Evolutionary conservation across 2,113 vertebrate species (phyloP), one percentile per base, ranked within the genome.

Genomic region (Ptychochromis oligacanthus): DNA sequence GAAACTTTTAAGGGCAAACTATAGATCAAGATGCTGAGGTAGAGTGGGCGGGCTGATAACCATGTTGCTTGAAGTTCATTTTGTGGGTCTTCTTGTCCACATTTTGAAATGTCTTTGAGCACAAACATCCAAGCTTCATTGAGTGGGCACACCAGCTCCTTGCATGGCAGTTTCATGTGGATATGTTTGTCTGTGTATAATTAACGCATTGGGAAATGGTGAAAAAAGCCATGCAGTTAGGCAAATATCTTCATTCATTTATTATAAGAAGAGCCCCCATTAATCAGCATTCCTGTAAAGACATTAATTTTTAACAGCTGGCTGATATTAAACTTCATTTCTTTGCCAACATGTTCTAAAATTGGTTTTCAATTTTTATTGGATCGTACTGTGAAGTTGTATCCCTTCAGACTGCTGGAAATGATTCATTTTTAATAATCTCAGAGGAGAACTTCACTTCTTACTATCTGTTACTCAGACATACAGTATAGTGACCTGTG

Each of bases 271-370:
- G 15, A 70, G 40, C 17, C 24, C 20, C 7, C 65, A 20, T 52
- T 72, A 26, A 52, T 72, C 65, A 72, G 43, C 24, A 52, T 52
- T 52, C 52, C 65, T 20, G 18, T 72, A 72, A 72, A 72, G 10
- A 72, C 52, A 24, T 20, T 18, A 12, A 70, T 70, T 49, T 72
- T 52, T 52, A 18, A 18, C 24, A 52, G 18, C 52, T 31, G 65
- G 65, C 43, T 52, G 13, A 10, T 2, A 72, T 72, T n/a, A 52
- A 52, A 43, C 24, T 72, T 24, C 43, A 0, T 70, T 70, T 26
- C 43, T 31, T 28, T 70, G 10, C 65, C 65, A 70, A 15, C 17
- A 31, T 13, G 2, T 18, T 49, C 22, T 46, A 0, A 17, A 20
- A 49, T 9, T 12, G 64, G 18, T 70, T 36, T 43, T 40, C 38